A percentile compares a stretch with the other conserved stretches of the same genome.
Conservation (phyloP, 2,888 invertebrate genomes). For the Temnothorax rugatulus region DNA sequence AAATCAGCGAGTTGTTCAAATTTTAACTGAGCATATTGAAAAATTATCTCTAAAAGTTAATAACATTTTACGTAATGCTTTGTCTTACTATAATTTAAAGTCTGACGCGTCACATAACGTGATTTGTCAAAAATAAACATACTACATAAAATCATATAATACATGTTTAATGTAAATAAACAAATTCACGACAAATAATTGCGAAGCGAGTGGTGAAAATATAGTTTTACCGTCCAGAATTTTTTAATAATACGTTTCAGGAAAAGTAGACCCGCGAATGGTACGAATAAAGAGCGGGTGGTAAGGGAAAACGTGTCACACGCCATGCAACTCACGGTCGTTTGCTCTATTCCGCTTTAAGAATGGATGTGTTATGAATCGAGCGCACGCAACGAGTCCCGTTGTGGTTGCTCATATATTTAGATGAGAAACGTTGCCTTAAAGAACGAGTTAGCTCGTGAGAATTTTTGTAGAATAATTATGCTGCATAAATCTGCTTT, state of each 20-base stretch:
- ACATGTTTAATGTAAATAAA: neutral
- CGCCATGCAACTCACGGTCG: constrained; percentile 34
- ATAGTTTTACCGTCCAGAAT: neutral
- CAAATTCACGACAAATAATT: constrained; percentile 13
- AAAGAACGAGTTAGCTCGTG: constrained; percentile 41
- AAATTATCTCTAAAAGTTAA: neutral
- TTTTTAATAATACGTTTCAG: neutral
- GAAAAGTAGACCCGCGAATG: neutral
- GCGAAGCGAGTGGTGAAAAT: neutral
- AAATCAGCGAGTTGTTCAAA: neutral
- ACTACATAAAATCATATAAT: neutral
- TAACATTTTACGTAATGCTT: neutral
- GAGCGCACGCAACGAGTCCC: constrained; percentile 45
- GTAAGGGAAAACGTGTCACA: constrained; percentile 45
- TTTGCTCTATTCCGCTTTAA: constrained; percentile 45
- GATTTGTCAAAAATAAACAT: neutral
- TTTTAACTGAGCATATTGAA: neutral
- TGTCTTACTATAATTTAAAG: neutral
- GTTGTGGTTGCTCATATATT: constrained; percentile 52
- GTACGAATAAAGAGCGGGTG: constrained; percentile 1
- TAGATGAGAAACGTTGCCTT: constrained; percentile 41
- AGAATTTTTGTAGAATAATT: constrained; percentile 47
- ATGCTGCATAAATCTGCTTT: constrained; percentile 20
- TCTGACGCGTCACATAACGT: neutral
- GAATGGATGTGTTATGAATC: constrained; percentile 31